These are phyloP conservation scores for Mystacides longicornis DNA, from an alignment of 2,888 invertebrate species.

Conservation along the genomic window DNA sequence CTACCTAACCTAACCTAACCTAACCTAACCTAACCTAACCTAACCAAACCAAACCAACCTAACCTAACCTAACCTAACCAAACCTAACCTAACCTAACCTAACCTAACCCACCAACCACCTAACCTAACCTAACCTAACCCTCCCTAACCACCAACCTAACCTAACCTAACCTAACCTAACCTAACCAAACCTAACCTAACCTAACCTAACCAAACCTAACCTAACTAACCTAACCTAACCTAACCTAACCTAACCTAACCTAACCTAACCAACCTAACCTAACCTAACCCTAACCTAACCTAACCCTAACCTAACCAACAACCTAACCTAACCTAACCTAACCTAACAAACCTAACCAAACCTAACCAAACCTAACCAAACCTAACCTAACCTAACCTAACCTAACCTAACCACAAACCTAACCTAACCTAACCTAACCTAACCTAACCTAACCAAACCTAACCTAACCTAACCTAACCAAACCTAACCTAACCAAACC, in stretches of 20 bases:
- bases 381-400: conserved; percentile 15
- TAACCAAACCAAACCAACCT: background rate
- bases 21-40: conserved; percentile 2
- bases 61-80: background rate
- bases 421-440: conserved; percentile 4
- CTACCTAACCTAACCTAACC: conserved; percentile 3
- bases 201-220: background rate
- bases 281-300: conserved; percentile 10
- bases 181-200: background rate
- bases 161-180: background rate
- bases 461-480: conserved; percentile 2
- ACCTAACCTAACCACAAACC: conserved; percentile 10
- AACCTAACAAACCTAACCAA: conserved; percentile 14
- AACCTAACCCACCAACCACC: background rate
- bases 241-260: conserved; percentile 8
- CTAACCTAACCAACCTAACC: conserved; percentile 8
- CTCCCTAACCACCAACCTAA: background rate
- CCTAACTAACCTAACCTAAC: conserved; percentile 1
- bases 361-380: conserved; percentile 10
- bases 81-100: background rate
- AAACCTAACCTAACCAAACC: conserved; percentile 8
- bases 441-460: background rate
- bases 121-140: conserved; percentile 2
- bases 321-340: conserved; percentile 15
- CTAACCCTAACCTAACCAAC: conserved; percentile 5